Percentiles rank a stretch among this genome's conserved stretches.
These are phyloP conservation scores for Sesia bembeciformis DNA, from an alignment of 2,888 invertebrate genomes.

Conservation along the genomic window DNA sequence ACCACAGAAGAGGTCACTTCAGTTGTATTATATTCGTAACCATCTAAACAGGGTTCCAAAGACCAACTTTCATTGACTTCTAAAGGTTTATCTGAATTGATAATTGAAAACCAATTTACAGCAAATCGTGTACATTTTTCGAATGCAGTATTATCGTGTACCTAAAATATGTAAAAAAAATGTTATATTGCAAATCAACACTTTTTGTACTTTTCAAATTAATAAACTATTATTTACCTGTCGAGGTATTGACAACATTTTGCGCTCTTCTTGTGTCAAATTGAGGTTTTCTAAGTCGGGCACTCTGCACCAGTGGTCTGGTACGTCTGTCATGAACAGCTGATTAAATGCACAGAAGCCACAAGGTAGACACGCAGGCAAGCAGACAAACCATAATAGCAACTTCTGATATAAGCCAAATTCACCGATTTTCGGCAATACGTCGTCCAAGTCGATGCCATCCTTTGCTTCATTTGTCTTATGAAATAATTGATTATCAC, in stretches of 20 bases:
- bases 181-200: not conserved
- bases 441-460: slow-evolving; percentile 86
- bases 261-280: slow-evolving; percentile 73
- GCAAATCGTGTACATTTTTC: slow-evolving; percentile 83
- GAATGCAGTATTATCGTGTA: slow-evolving; percentile 61
- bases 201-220: too few species aligned
- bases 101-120: slow-evolving; percentile 79
- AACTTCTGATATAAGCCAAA: slow-evolving; percentile 92
- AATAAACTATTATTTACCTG: slow-evolving; percentile 34
- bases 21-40: slow-evolving; percentile 85
- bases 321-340: slow-evolving; percentile 91
- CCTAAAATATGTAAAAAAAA: not conserved
- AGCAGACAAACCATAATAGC: slow-evolving; percentile 87
- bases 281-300: slow-evolving; percentile 76
- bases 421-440: slow-evolving; percentile 89
- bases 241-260: slow-evolving; percentile 78
- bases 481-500: not conserved
- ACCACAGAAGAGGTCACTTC: slow-evolving; percentile 85
- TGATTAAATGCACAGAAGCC: slow-evolving; percentile 95
- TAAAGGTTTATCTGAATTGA: slow-evolving; percentile 29
- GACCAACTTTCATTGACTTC: slow-evolving; percentile 75
- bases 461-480: slow-evolving; percentile 44
- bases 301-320: slow-evolving; percentile 89
- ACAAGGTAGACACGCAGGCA: slow-evolving; percentile 92
- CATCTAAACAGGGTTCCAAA: slow-evolving; percentile 79